Evolutionary conservation across 2,888 invertebrate genomes (phyloP), one percentile per base, ranked within the genome.

Genomic region (Aporophyla lueneburgensis): DNA sequence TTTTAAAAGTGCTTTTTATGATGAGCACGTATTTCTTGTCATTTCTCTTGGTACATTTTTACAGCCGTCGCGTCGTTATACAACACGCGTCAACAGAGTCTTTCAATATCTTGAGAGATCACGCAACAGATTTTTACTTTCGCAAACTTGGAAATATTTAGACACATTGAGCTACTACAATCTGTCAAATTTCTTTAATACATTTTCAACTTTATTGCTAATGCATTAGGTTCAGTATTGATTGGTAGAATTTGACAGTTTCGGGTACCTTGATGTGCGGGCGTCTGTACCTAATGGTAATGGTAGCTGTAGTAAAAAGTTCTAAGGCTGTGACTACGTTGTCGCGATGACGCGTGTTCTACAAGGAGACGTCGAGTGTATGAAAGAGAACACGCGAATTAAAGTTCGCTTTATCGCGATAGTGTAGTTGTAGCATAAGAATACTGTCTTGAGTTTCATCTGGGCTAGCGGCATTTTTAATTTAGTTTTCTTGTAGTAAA

Each of bases 1-100:
- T 78, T 63, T 58, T 71, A 63, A 56, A 68, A 62, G 67, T 81
- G 68, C 46, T 61, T 78, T 24, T 68, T 56, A 74, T 67, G 61
- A 62, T 53, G 56, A 66, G 54, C 81, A 81, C 66, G 78, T 74
- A 61, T 54, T 27, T 19, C 7, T 67, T 59, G 51, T 56, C n/a
- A 68, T 70, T 78, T 66, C 2, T 27, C 56, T 33, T 53, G 33
- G 46, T 58, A 71, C 6, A 63, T 58, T 58, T 71, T 81, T 67
- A 65, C 6, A 66, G 33, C 61, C 24, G 5, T 21, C 59, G 40
- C 10, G 51, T 58, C 54, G 59, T 24, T 58, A 21, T 43, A 75
- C 51, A 63, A 53, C 49, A 33, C 69, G 53, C 54, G 56, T 66
- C 78, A 56, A 59, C 53, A 43, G 46, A 65, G 43, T 56, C 59